phyloP scores from a whole-genome alignment of 2,113 vertebrate genomes.

The Ivindomyrus marchei region DNA sequence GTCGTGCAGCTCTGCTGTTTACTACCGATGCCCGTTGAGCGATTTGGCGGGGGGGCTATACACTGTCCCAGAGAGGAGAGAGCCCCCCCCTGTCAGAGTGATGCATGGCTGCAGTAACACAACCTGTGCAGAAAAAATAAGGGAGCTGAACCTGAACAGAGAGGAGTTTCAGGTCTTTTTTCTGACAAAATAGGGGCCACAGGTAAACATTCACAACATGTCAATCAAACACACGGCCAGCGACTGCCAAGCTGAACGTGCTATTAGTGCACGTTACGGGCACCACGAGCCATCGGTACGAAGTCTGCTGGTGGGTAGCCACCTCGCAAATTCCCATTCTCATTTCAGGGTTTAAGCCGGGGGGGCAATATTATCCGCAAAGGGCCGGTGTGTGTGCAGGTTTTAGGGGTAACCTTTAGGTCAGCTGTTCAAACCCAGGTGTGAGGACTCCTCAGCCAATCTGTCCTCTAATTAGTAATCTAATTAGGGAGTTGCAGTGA shows the following conservation, averaged over 20 bases:
- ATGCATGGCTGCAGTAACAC: constrained; percentile 63
- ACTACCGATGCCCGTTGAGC: background rate
- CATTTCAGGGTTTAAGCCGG: background rate
- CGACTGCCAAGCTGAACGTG: constrained; percentile 25
- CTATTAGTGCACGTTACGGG: background rate
- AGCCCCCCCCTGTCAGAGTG: constrained; percentile 58
- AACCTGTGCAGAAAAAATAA: constrained; percentile 48
- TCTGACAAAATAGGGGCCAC: constrained; percentile 54
- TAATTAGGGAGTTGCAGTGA: too few species aligned
- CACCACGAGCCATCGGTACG: background rate
- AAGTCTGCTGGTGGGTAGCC: background rate
- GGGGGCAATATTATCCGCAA: background rate
- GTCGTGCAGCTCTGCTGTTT: background rate
- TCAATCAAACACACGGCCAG: constrained; percentile 47
- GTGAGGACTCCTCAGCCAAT: too few species aligned
- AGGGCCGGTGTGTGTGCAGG: too few species aligned
- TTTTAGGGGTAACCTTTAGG: too few species aligned
- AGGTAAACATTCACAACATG: constrained; percentile 53
- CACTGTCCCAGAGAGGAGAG: constrained; percentile 48
- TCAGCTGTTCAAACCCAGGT: too few species aligned
- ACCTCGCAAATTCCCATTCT: background rate
- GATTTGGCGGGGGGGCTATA: constrained; percentile 10
- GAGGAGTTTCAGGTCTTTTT: constrained; percentile 36
- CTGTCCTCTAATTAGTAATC: too few species aligned
- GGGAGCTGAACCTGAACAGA: constrained; percentile 36